Percentiles rank a stretch among this genome's conserved stretches.
These are phyloP conservation scores for Pachymerium ferrugineum DNA, from an alignment of 2,888 invertebrate genomes.

Conservation along the genomic window DNA sequence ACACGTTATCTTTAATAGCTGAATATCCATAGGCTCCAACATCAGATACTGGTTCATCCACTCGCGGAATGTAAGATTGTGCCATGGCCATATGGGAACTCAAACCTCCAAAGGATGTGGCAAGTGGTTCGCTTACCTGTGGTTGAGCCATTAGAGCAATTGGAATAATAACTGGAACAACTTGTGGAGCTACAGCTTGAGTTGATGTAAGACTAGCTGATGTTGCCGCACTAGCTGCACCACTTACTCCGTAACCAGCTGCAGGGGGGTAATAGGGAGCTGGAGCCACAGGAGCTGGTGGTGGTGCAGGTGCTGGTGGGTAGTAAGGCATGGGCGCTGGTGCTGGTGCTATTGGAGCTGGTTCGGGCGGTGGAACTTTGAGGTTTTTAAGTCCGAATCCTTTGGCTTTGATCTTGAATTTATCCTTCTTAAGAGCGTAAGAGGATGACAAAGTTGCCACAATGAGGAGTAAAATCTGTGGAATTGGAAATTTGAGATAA, in stretches of 20 bases:
- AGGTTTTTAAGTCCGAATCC: neutral
- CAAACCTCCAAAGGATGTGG: neutral
- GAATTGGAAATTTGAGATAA: neutral
- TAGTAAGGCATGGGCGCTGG: neutral
- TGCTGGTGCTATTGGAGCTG: neutral
- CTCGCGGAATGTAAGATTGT: neutral
- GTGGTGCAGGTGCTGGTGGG: neutral
- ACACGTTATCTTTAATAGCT: neutral
- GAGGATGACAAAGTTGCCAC: neutral
- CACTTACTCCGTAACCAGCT: neutral
- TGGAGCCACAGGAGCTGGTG: no score
- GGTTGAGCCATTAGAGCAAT: neutral
- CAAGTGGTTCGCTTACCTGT: neutral
- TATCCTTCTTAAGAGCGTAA: neutral
- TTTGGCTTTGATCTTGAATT: neutral
- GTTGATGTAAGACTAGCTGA: neutral
- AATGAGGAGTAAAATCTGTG: neutral
- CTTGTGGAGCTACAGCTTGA: neutral
- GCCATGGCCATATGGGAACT: neutral
- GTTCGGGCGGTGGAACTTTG: neutral
- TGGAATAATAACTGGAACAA: neutral
- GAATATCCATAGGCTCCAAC: neutral
- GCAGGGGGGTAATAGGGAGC: neutral
- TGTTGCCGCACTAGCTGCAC: neutral
- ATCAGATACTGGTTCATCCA: neutral